A percentile compares a stretch with the other conserved stretches of the same genome.
These are phyloP conservation scores for Micromys minutus DNA, from an alignment of 2,113 vertebrate species.

Conservation along the genomic window DNA sequence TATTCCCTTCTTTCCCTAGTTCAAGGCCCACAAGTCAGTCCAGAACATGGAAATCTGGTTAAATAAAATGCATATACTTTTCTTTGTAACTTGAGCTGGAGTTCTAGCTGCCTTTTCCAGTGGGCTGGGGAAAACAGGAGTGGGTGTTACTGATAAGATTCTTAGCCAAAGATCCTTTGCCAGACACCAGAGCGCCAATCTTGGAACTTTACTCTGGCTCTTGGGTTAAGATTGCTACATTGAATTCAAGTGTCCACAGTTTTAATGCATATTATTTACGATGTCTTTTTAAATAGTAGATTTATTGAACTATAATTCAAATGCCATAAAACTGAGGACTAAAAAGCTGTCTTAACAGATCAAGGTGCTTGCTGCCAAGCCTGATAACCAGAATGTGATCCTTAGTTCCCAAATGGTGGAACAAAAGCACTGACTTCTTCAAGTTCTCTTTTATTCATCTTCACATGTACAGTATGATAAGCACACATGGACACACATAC, in stretches of 20 bases:
- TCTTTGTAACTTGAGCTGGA: neutral
- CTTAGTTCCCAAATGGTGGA: neutral
- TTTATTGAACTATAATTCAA: neutral
- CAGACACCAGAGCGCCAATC: neutral
- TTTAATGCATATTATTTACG: neutral
- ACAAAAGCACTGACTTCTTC: neutral
- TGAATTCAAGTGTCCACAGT: neutral
- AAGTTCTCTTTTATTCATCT: neutral
- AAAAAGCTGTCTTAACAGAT: neutral
- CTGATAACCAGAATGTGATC: neutral
- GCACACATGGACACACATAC: rapidly evolving
- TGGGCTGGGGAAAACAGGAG: too few species aligned
- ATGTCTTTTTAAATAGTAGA: neutral
- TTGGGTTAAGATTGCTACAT: neutral
- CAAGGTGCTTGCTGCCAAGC: neutral
- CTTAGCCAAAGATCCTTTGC: neutral
- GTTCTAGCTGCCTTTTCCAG: neutral
- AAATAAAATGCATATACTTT: neutral
- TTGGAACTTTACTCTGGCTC: neutral
- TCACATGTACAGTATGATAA: too few species aligned
- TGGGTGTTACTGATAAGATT: neutral
- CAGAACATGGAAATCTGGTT: neutral
- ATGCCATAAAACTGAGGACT: neutral
- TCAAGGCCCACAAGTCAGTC: neutral
- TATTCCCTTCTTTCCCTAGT: neutral